These are phyloP conservation scores for Aphidoletes aphidimyza DNA, from an alignment of 2,888 invertebrate genomes.

Conservation along the genomic window DNA sequence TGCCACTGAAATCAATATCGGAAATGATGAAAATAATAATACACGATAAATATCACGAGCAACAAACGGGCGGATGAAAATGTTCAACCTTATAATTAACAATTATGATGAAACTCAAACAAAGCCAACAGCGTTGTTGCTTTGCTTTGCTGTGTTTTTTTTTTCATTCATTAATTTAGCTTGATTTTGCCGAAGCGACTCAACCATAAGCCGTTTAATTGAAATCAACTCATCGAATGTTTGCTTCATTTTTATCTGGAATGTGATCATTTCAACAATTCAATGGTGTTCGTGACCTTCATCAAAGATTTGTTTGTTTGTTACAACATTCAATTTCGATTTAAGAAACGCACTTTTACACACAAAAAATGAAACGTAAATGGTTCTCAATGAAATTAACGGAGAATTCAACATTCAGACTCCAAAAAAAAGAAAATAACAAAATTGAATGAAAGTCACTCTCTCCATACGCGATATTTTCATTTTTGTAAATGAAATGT, in stretches of 20 bases:
- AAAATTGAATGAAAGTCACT: too few species aligned
- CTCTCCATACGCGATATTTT: too few species aligned
- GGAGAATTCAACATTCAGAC: too few species aligned
- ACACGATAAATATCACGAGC: background rate
- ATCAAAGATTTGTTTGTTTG: background rate
- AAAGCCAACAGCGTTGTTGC: background rate
- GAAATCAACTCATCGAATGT: background rate
- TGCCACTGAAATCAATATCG: background rate
- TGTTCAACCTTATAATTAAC: conserved; percentile 6
- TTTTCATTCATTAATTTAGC: background rate
- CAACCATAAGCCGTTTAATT: too few species aligned
- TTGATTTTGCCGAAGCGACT: background rate
- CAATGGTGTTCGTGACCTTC: conserved; percentile 36
- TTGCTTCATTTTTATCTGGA: background rate
- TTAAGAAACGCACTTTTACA: background rate
- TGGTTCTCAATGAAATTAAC: too few species aligned
- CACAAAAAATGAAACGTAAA: too few species aligned
- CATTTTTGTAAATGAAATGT: background rate
- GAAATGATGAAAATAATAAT: background rate
- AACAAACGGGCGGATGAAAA: background rate
- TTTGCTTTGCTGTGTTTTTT: background rate
- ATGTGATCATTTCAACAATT: background rate
- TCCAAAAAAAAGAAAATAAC: too few species aligned
- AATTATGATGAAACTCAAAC: background rate
- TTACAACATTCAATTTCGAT: background rate